These are phyloP conservation scores for Hipposideros larvatus DNA, from an alignment of 2,797 vertebrate genomes.

Conservation along the genomic window DNA sequence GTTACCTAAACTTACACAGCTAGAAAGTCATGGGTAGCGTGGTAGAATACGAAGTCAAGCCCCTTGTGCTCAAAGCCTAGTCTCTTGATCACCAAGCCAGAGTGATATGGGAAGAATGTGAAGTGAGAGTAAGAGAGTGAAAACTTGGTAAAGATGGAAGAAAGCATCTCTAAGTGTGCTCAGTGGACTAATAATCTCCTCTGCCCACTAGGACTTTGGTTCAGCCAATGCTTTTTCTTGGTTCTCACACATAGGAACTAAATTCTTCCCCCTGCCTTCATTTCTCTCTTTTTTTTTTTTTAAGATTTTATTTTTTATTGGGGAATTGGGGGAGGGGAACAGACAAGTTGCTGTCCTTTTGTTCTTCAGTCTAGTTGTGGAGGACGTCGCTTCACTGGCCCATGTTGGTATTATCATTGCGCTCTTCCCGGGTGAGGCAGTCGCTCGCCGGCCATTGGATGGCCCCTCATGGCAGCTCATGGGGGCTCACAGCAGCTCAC, in stretches of 20 bases:
- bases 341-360: too few relatives aligned
- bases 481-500: too few relatives aligned
- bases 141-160: neutral
- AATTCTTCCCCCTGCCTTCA: neutral
- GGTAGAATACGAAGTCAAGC: neutral
- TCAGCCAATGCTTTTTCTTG: neutral
- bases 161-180: neutral
- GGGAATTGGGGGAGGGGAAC: too few relatives aligned
- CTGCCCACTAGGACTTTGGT: neutral
- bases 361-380: too few relatives aligned
- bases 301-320: too few relatives aligned
- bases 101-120: accelerated
- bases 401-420: too few relatives aligned
- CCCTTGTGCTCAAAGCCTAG: neutral
- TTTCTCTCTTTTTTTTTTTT: neutral
- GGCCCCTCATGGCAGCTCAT: too few relatives aligned
- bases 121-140: neutral
- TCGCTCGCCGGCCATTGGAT: too few relatives aligned
- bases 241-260: neutral
- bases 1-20: neutral
- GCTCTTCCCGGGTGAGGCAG: too few relatives aligned
- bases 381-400: too few relatives aligned
- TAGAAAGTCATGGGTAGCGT: neutral
- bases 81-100: neutral
- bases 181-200: neutral